Conservation (phyloP, 2,113 vertebrate genomes). For the Colaptes auratus region DNA sequence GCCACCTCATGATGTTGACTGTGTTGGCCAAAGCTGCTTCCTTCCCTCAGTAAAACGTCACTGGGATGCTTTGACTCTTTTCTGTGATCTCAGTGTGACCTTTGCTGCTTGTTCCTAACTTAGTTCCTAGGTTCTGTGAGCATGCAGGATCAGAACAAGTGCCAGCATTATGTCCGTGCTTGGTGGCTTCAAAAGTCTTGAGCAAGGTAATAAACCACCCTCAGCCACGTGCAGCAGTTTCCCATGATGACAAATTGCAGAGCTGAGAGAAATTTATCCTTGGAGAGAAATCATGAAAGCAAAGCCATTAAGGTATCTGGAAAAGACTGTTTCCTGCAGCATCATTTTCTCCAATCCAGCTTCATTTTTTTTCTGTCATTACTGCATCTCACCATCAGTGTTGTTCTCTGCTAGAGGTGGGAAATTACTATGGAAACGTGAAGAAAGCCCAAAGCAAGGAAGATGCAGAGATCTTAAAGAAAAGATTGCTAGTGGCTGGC, state of each 20-base stretch:
- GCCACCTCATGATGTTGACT: background rate
- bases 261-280: background rate
- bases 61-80: background rate
- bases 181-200: background rate
- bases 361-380: constrained; percentile 22
- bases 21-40: background rate
- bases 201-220: background rate
- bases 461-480: background rate
- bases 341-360: background rate
- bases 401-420: background rate
- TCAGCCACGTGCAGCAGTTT: background rate
- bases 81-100: background rate
- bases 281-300: background rate
- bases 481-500: background rate
- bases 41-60: background rate
- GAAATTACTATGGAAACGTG: constrained; percentile 44
- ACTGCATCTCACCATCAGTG: background rate
- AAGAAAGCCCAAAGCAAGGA: constrained; percentile 12
- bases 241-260: background rate
- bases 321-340: background rate
- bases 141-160: background rate
- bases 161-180: background rate
- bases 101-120: background rate
- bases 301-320: background rate
- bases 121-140: background rate